Conservation (phyloP, 2,797 vertebrate genomes). For the Ptychobarbus kaznakovi region DNA sequence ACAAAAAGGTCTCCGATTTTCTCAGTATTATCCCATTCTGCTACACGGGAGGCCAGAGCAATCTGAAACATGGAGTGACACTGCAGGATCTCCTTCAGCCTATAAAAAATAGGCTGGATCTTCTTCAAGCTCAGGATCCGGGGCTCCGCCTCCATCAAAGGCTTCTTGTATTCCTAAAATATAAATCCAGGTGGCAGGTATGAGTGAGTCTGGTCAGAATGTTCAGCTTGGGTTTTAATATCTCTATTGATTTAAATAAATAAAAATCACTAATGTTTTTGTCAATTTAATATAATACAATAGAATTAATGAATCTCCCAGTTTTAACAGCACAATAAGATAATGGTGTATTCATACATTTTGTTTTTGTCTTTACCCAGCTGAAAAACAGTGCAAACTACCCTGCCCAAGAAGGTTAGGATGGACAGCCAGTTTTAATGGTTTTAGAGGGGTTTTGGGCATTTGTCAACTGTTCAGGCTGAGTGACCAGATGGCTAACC, state of each 20-base stretch:
- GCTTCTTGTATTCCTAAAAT: conserved; percentile 84
- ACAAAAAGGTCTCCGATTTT: conserved; percentile 89
- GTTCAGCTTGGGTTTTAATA: not conserved
- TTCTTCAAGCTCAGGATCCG: conserved; percentile 82
- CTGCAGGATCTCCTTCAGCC: conserved; percentile 85
- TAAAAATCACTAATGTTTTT: not conserved
- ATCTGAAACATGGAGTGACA: conserved; percentile 92
- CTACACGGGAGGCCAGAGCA: conserved; percentile 81
- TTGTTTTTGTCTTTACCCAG: not conserved
- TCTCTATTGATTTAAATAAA: not conserved
- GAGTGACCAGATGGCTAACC: not conserved
- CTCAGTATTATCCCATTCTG: conserved; percentile 85
- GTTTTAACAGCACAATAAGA: not conserved
- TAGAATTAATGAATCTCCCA: not conserved
- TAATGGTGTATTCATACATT: not conserved
- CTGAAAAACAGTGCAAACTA: not conserved
- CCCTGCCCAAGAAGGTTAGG: not conserved
- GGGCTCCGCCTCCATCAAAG: conserved; percentile 83
- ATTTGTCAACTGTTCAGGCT: not conserved
- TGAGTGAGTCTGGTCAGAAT: conserved; percentile 8
- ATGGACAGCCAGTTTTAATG: not conserved
- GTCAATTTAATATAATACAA: not conserved
- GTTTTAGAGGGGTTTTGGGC: not conserved
- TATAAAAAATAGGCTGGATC: conserved; percentile 81
- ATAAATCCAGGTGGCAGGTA: conserved; percentile 6